Evolutionary conservation across 2,888 invertebrate genomes (phyloP), one percentile per base, ranked within the genome.

Genomic region (Clanis bilineata): DNA sequence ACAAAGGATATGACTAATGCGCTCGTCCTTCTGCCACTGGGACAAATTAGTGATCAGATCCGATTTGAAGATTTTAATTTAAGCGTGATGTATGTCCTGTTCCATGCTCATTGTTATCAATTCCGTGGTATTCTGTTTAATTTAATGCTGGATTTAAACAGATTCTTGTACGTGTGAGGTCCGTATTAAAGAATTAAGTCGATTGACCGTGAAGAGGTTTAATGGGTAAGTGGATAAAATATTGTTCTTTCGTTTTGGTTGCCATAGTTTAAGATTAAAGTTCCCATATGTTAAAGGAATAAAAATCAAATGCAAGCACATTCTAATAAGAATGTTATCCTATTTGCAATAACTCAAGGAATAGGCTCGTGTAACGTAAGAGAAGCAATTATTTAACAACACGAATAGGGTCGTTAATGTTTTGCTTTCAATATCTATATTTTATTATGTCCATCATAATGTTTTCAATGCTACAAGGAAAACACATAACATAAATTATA

Each of bases 41-140:
- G 83, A 87, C 84, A 85, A 86, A 87, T 86, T 83, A 78, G 74
- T 76, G 73, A 73, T 77, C 76, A 76, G 82, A 83, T 83, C 73
- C 64, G 60, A 68, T 62, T 62, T 66, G 36, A 55, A 73, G 69
- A 74, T 70, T 68, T 65, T 59, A 66, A 63, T 69, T 62, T 59
- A 55, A 56, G 23, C 44, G 43, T 59, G 59, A 59, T 59, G 55
- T 59, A 59, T 59, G 56, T 23, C 28, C 28, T 12, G 7, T 12
- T 28, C 18, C 43, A 28, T 58, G 21, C 36, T 39, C 59, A 54
- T 55, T 55, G 54, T 59, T 59, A 59, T 56, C 22, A 44, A 44
- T 44, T 28, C 32, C n/a, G 18, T 18, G 32, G 32, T 18, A 59
- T 59, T 41, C 56, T 56, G 32, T 56, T 56, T 56, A 68, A 67